Evolutionary conservation across 1,140 invertebrate genomes (phyloP).

Genomic region (Octopus bimaculoides): DNA sequence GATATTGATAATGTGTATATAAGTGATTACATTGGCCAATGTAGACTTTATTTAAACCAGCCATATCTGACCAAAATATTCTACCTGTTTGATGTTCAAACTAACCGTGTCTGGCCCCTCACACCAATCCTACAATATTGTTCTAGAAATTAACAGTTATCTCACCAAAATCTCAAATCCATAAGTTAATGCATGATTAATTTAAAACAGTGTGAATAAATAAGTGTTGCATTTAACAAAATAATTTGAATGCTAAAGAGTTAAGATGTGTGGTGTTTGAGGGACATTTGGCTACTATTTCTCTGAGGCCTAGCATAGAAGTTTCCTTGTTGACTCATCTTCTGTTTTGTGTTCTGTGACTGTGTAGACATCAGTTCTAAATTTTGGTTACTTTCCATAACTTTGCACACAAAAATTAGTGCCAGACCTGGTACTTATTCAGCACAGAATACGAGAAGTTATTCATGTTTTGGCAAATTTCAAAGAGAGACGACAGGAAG

Average conservation of each 20-base stretch:
- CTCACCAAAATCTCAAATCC: too few species aligned
- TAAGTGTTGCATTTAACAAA: background rate
- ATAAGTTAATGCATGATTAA: too few species aligned
- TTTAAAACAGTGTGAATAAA: too few species aligned
- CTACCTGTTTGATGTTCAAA: too few species aligned
- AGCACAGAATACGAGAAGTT: slow-evolving; percentile 88
- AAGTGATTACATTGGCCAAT: too few species aligned
- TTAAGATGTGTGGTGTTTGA: background rate
- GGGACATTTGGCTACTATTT: background rate
- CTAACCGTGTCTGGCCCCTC: too few species aligned
- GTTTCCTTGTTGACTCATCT: background rate
- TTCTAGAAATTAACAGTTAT: too few species aligned
- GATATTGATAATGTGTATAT: too few species aligned
- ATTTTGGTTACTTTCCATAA: slow-evolving; percentile 34
- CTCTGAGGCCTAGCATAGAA: background rate
- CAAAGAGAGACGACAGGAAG: slow-evolving; percentile 72
- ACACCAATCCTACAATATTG: too few species aligned
- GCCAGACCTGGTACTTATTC: slow-evolving; percentile 77
- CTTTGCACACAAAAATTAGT: slow-evolving; percentile 42
- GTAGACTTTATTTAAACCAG: too few species aligned
- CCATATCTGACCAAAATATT: too few species aligned
- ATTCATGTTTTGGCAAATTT: slow-evolving; percentile 87
- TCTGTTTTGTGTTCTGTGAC: background rate
- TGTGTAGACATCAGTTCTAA: background rate
- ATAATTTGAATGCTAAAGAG: background rate